These are phyloP conservation scores for Pachydiplax longipennis DNA, from an alignment of 2,888 invertebrate species.

Conservation along the genomic window DNA sequence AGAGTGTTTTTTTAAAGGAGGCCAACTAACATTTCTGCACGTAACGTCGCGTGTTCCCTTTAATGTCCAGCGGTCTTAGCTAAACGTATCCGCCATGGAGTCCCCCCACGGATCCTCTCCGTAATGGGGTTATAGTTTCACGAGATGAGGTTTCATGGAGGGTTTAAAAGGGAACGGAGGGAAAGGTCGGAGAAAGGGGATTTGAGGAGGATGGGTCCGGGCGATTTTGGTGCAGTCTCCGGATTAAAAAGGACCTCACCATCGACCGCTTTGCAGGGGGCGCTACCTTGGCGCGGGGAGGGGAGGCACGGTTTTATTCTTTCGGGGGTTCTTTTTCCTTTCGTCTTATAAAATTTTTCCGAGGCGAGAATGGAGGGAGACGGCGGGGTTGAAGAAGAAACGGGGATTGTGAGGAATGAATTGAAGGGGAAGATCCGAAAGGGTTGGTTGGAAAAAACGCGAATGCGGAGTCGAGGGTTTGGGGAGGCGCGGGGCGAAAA, in stretches of 20 bases:
- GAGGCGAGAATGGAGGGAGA: neutral
- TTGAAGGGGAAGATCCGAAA: neutral
- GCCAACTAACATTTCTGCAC: neutral
- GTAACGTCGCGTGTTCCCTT: neutral
- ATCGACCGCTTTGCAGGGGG: constrained; percentile 10
- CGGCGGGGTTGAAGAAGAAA: neutral
- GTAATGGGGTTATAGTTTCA: constrained; percentile 43
- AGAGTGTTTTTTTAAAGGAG: neutral
- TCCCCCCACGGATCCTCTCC: neutral
- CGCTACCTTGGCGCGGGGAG: neutral
- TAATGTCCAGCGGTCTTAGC: neutral
- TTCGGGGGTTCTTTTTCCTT: neutral
- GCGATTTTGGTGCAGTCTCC: constrained; percentile 37
- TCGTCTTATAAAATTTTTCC: neutral
- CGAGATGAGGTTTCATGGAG: constrained; percentile 21
- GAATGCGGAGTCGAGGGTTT: neutral
- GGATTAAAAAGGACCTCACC: constrained; percentile 36
- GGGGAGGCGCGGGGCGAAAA: neutral
- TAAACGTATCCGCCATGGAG: neutral
- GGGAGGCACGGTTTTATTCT: neutral
- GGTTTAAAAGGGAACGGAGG: neutral
- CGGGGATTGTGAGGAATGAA: neutral
- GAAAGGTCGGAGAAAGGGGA: neutral
- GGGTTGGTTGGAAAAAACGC: neutral
- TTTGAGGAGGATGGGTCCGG: neutral